Conservation (phyloP, 2,888 invertebrate species). For the Andricus quercusramuli region DNA sequence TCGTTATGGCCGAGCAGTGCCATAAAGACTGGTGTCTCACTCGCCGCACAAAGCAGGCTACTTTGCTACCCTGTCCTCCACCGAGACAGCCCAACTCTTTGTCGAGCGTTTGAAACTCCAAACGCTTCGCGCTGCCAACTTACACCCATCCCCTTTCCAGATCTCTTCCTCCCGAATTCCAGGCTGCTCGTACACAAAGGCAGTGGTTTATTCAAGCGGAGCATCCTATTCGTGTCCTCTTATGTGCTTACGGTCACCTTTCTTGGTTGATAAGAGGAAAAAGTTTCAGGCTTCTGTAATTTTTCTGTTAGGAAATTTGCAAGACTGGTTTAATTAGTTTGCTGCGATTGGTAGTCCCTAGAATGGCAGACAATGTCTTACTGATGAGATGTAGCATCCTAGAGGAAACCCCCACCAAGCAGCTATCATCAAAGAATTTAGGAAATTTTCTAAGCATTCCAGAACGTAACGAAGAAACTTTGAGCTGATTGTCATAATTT, state of each 20-base stretch:
- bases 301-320: too few relatives aligned
- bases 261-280: not conserved
- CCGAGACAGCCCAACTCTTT: slow-evolving; percentile 20
- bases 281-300: not conserved
- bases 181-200: slow-evolving; percentile 16
- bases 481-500: too few relatives aligned
- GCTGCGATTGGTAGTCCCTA: too few relatives aligned
- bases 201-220: slow-evolving; percentile 13
- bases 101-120: slow-evolving; percentile 15
- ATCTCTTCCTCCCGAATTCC: slow-evolving; percentile 9
- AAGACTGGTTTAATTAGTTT: too few relatives aligned
- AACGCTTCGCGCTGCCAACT: slow-evolving; percentile 37
- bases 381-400: too few relatives aligned
- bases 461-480: too few relatives aligned
- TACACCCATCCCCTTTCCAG: not conserved
- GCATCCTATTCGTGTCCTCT: slow-evolving; percentile 1
- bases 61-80: slow-evolving; percentile 57
- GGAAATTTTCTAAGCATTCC: too few relatives aligned
- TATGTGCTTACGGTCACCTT: not conserved
- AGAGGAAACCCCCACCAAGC: too few relatives aligned
- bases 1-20: slow-evolving; percentile 67
- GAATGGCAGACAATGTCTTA: too few relatives aligned
- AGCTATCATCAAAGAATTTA: too few relatives aligned
- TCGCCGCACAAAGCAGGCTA: slow-evolving; percentile 67
- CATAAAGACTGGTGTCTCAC: slow-evolving; percentile 69